These are phyloP conservation scores for Apodemia duryi DNA, from an alignment of 2,888 invertebrate genomes.

Conservation along the genomic window DNA sequence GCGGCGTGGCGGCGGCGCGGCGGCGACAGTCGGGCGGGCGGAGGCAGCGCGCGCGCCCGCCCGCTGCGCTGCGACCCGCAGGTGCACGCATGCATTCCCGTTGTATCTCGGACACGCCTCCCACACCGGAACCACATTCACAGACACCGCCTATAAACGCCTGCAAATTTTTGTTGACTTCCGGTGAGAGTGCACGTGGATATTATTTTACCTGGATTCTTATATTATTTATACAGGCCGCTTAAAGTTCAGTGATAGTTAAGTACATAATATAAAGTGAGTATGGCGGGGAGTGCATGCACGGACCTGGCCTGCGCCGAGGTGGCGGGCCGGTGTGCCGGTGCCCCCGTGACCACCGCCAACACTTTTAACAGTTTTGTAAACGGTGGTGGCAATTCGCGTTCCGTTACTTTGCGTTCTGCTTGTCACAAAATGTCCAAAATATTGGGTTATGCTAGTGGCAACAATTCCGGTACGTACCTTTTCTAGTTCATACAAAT, in stretches of 20 bases:
- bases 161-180: constrained; percentile 45
- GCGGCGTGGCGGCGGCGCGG: constrained; percentile 25
- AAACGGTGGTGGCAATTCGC: constrained; percentile 17
- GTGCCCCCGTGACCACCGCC: not conserved
- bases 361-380: too few relatives aligned
- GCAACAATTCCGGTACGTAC: constrained; percentile 23
- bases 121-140: constrained; percentile 35
- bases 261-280: not conserved
- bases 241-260: not conserved
- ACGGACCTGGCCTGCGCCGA: not conserved
- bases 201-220: not conserved
- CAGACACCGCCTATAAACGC: constrained; percentile 34
- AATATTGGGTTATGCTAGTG: constrained; percentile 29
- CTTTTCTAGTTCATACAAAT: not conserved
- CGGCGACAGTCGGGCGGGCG: constrained; percentile 50
- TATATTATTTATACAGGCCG: not conserved
- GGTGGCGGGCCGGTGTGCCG: not conserved
- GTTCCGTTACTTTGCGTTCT: constrained; percentile 31
- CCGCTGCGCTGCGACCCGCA: constrained; percentile 40
- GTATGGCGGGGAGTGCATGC: constrained; percentile 16
- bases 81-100: constrained; percentile 43
- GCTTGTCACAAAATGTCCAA: constrained; percentile 37
- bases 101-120: constrained; percentile 48
- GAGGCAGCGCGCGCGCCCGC: constrained; percentile 43
- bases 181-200: constrained; percentile 34